phyloP scores from a whole-genome alignment of 2,888 invertebrate genomes.

The Therioaphis trifolii region DNA sequence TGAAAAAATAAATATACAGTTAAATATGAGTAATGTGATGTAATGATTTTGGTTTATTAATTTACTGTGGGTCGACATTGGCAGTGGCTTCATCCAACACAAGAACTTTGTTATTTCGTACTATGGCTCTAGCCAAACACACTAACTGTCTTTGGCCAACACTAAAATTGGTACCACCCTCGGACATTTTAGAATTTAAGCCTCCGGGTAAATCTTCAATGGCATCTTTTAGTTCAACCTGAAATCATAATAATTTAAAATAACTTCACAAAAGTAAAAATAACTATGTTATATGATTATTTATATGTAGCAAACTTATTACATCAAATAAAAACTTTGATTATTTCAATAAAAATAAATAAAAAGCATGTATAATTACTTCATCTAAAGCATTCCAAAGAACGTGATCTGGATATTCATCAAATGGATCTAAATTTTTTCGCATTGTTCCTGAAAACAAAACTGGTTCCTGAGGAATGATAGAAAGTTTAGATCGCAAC shows the following conservation, averaged over 20 bases:
- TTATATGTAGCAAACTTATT: background rate
- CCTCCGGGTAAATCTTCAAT: constrained; percentile 73
- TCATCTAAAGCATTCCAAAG: constrained; percentile 88
- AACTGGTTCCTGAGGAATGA: constrained; percentile 88
- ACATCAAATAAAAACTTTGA: too few species aligned
- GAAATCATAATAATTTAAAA: constrained; percentile 32
- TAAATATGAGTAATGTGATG: too few species aligned
- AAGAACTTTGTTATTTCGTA: constrained; percentile 84
- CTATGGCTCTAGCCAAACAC: constrained; percentile 88
- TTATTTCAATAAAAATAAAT: background rate
- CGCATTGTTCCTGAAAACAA: constrained; percentile 88
- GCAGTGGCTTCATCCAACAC: constrained; percentile 94
- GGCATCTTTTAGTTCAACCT: constrained; percentile 82
- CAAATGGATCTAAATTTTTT: constrained; percentile 90
- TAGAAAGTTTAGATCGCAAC: constrained; percentile 81
- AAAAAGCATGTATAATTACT: constrained; percentile 69
- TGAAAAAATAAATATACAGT: constrained; percentile 67
- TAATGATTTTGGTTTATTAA: background rate
- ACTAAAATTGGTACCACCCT: constrained; percentile 86
- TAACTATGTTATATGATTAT: background rate
- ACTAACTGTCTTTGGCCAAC: constrained; percentile 91
- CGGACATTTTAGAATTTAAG: constrained; percentile 78
- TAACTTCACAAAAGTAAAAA: background rate
- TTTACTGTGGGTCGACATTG: constrained; percentile 88
- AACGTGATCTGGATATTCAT: constrained; percentile 80